A percentile compares a stretch with the other conserved stretches of the same genome.
phyloP scores from a whole-genome alignment of 1,140 invertebrate genomes.

The Drosophila erecta region DNA sequence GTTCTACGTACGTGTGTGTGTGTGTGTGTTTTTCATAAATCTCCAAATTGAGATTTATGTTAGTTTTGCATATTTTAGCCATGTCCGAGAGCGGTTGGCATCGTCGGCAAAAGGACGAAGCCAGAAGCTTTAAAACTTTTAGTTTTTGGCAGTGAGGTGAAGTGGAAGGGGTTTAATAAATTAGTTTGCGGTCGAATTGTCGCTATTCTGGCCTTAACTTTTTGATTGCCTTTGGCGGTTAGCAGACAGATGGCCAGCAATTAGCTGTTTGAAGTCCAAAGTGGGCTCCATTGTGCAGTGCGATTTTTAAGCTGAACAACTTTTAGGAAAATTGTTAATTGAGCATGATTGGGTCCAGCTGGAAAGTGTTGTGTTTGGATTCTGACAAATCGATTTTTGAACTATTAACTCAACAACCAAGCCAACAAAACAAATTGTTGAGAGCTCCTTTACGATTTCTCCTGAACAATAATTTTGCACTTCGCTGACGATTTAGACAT shows the following conservation, averaged over 20 bases:
- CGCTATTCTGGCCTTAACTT: constrained; percentile 77
- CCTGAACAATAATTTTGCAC: background rate
- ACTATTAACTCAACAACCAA: no score
- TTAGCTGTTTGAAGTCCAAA: constrained; percentile 50
- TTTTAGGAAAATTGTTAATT: background rate
- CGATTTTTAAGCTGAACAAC: constrained; percentile 5
- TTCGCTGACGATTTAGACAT: constrained; percentile 25
- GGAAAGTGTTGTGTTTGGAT: no score
- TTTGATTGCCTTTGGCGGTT: constrained; percentile 72
- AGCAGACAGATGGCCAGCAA: constrained; percentile 70
- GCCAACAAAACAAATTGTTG: background rate
- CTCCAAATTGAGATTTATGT: constrained; percentile 83
- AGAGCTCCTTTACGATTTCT: no score
- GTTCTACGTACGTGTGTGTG: constrained; percentile 10
- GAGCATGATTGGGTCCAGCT: background rate
- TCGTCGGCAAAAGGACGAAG: constrained; percentile 44
- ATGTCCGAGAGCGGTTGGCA: constrained; percentile 74
- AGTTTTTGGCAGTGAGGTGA: constrained; percentile 28
- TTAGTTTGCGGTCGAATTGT: constrained; percentile 80
- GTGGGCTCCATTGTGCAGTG: constrained; percentile 2
- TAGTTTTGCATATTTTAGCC: constrained; percentile 83
- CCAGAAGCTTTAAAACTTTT: constrained; percentile 57
- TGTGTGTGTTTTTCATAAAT: constrained; percentile 74
- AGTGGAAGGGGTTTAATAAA: constrained; percentile 71
- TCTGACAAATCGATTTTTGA: no score